Base-by-base conservation (phyloP, 2,797 vertebrate genomes). In the Neopelma chrysocephalum region DNA sequence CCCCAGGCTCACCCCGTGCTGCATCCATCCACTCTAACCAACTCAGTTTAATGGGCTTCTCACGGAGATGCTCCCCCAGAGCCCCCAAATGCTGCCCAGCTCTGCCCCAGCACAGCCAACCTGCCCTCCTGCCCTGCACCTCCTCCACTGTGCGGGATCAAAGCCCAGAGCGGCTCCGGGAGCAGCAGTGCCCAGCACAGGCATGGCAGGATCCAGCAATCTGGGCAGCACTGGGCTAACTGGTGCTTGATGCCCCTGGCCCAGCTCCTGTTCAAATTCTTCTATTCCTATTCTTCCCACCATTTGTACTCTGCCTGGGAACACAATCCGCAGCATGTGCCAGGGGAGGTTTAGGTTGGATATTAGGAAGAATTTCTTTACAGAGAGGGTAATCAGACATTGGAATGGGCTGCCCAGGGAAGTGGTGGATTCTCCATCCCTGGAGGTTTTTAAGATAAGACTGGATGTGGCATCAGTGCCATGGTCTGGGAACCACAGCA, bases 131-230 rank as follows among this genome's bases (percentile, higher is more conserved):
- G 20, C 10, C 76, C 61, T 18, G 45, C 16, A 1, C 9, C 54
- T 15, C 22, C 40, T 25, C 7, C 12, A 0, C 78, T 0, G 0
- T 9, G 34, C 12, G 12, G 92, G 72, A 73, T 45, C 31, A 11
- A 22, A 32, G 36, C 40, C 23, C 0, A 0, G 54, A 12, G 36
- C 5, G 1, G 17, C 6, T 17, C 3, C 0, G 8, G 0, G n/a
- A 17, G 42, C 12, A 43, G 38, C 21, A 8, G 40, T 1, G 38
- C 21, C 72, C 87, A 29, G 20, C 66, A 36, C 27, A 15, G 69
- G 51, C 13, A 1, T 0, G 19, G 38, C 10, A 3, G 61, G 45
- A 64, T 17, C 45, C 26, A 53, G 38, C 38, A 12, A 1, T 22
- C 27, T 4, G 2, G 53, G 84, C 43, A 10, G 90, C 69, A 36